Percentiles rank a stretch among this genome's conserved stretches.
phyloP scores from a whole-genome alignment of 2,888 invertebrate species.

The Pammene aurita region DNA sequence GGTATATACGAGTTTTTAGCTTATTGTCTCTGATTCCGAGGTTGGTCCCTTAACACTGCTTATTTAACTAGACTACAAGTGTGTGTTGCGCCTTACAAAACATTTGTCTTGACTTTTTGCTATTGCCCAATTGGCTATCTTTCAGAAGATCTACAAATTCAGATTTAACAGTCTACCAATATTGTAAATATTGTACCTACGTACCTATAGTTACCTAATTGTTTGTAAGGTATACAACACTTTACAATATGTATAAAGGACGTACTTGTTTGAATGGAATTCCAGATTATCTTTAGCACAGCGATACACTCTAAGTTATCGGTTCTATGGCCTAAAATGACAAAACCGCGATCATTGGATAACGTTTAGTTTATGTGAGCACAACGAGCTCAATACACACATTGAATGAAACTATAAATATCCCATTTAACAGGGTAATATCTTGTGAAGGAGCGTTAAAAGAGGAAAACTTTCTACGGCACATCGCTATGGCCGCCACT shows the following conservation, averaged over 20 bases:
- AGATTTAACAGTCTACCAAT: no score
- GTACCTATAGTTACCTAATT: no score
- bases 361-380: constrained; percentile 10
- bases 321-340: constrained; percentile 3
- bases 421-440: background rate
- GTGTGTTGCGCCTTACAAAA: no score
- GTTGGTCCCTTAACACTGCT: no score
- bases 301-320: constrained; percentile 5
- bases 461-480: constrained; percentile 24
- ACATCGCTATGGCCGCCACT: background rate
- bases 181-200: no score
- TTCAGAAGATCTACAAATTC: no score
- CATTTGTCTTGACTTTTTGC: no score
- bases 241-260: background rate
- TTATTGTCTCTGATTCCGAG: no score
- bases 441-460: constrained; percentile 1
- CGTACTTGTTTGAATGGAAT: constrained; percentile 10
- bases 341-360: constrained; percentile 11
- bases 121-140: no score
- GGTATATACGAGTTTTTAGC: no score
- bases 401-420: constrained; percentile 20
- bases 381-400: constrained; percentile 8
- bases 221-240: background rate
- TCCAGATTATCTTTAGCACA: constrained; percentile 9
- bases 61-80: no score